These are phyloP conservation scores for Dendrophyllia cribrosa DNA, from an alignment of 64 coral and sea anemone genomes.

Conservation along the genomic window DNA sequence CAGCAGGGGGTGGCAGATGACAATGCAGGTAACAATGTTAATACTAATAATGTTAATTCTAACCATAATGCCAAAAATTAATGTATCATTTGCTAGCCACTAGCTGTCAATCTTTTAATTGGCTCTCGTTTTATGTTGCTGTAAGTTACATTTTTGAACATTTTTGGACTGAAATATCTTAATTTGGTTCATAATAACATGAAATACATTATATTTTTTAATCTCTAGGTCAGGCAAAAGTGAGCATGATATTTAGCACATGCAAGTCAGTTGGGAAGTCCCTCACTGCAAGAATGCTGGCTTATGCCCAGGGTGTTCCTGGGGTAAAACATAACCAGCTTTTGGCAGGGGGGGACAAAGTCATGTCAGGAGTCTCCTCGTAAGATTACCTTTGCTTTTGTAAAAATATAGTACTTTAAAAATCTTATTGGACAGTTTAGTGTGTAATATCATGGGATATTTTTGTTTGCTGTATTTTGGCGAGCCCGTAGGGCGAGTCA, in stretches of 20 bases:
- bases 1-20: background rate
- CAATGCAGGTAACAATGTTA: background rate
- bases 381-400: background rate
- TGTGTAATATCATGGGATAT: too few species aligned
- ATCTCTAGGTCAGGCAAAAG: background rate
- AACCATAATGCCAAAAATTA: too few species aligned
- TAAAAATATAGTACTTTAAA: too few species aligned
- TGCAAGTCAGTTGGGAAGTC: background rate
- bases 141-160: too few species aligned
- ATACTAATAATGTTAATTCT: background rate
- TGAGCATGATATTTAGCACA: background rate
- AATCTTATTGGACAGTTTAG: too few species aligned
- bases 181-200: too few species aligned
- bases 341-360: background rate
- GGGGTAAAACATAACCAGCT: background rate
- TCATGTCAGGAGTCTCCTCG: background rate
- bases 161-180: too few species aligned
- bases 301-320: background rate
- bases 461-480: too few species aligned
- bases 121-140: too few species aligned
- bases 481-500: too few species aligned
- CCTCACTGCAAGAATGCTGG: background rate
- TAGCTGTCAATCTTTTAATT: background rate
- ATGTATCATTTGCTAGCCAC: background rate
- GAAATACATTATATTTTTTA: too few species aligned